Evolutionary conservation across 1,140 invertebrate species (phyloP).

Genomic region (Zeugodacus cucurbitae): DNA sequence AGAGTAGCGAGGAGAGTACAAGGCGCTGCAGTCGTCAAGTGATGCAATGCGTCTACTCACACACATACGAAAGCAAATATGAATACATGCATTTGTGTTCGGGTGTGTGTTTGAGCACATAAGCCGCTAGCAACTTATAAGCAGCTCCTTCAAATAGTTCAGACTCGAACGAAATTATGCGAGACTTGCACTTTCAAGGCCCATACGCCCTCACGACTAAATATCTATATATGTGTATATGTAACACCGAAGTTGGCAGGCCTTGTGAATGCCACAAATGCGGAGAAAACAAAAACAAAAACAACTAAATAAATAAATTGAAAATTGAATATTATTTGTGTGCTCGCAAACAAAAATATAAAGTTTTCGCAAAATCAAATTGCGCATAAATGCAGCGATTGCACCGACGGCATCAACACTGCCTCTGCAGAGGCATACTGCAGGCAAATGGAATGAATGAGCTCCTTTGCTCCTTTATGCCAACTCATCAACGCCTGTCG

Average conservation of each 20-base stretch:
- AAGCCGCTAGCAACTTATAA: neutral
- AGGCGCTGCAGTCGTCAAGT: neutral
- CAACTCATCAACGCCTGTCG: neutral
- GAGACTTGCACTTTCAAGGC: conserved; percentile 23
- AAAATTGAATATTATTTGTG: conserved; percentile 29
- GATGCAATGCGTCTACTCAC: neutral
- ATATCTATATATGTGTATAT: neutral
- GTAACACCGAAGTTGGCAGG: neutral
- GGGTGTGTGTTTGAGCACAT: neutral
- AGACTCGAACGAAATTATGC: neutral
- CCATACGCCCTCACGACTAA: too few species aligned
- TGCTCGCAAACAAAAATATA: conserved; percentile 1
- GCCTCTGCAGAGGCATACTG: neutral
- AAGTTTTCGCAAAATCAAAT: conserved; percentile 33
- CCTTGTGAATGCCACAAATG: conserved; percentile 11
- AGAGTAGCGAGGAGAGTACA: neutral
- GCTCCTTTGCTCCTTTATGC: neutral
- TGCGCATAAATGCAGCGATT: neutral
- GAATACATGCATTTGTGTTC: neutral
- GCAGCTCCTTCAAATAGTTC: neutral
- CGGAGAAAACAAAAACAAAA: conserved; percentile 19
- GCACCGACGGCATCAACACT: neutral
- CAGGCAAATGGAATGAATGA: neutral
- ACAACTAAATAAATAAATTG: conserved; percentile 17
- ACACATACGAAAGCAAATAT: neutral